A percentile compares a stretch with the other conserved stretches of the same genome.
These are phyloP conservation scores for Amorpha juglandis DNA, from an alignment of 2,888 invertebrate genomes.

Conservation along the genomic window DNA sequence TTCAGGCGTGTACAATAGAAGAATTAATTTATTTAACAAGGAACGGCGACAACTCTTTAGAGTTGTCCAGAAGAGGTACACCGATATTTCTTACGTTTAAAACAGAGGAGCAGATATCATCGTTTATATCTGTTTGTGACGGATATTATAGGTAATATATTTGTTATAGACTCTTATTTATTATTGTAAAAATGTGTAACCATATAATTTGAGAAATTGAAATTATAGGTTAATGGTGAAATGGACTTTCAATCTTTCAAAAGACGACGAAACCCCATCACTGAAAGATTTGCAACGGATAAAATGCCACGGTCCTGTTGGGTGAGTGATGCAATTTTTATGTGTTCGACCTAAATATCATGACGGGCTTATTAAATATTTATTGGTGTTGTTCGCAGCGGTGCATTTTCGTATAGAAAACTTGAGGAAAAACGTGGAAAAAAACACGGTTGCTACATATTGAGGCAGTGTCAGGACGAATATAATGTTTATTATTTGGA, in stretches of 20 bases:
- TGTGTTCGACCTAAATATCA: background rate
- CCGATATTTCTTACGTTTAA: constrained; percentile 90
- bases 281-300: constrained; percentile 88
- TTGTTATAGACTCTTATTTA: background rate
- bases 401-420: constrained; percentile 93
- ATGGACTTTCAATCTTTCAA: constrained; percentile 96
- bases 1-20: constrained; percentile 90
- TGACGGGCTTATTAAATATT: constrained; percentile 32
- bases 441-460: constrained; percentile 90
- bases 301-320: constrained; percentile 95
- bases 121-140: constrained; percentile 92
- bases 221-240: constrained; percentile 88
- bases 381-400: constrained; percentile 78
- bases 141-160: constrained; percentile 89
- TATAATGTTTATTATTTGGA: constrained; percentile 93
- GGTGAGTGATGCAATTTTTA: constrained; percentile 80
- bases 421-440: constrained; percentile 91
- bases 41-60: constrained; percentile 88
- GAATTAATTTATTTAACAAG: constrained; percentile 93
- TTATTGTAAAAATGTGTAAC: background rate
- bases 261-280: constrained; percentile 91
- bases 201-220: constrained; percentile 22
- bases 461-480: constrained; percentile 91
- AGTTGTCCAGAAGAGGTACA: constrained; percentile 91
- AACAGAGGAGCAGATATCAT: constrained; percentile 86